Conservation (phyloP, 2,797 vertebrate species). For the Silurus aristotelis region DNA sequence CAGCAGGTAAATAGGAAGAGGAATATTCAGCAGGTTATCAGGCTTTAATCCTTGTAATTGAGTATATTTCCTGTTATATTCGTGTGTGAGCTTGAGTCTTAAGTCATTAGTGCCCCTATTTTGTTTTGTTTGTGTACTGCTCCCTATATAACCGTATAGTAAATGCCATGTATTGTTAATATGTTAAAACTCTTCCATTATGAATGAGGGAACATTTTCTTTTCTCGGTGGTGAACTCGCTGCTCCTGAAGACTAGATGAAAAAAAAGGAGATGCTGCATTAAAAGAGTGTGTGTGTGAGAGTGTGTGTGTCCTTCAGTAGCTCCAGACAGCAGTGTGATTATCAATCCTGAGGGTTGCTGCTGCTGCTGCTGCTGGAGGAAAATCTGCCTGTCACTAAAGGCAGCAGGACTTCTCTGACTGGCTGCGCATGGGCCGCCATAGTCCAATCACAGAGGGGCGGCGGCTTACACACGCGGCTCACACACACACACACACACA, state of each 20-base stretch:
- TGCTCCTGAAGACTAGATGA: neutral
- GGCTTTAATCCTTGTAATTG: no score
- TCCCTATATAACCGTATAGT: neutral
- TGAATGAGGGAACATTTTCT: neutral
- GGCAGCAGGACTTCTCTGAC: constrained; percentile 65
- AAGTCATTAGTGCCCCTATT: no score
- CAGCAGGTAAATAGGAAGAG: no score
- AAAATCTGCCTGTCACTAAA: constrained; percentile 76
- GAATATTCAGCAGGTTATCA: no score
- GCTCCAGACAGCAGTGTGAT: constrained; percentile 38
- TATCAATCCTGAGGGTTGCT: constrained; percentile 29
- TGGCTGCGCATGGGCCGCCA: constrained; percentile 64
- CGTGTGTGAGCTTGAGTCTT: no score
- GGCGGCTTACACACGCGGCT: constrained; percentile 29
- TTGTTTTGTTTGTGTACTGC: no score
- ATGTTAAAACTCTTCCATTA: neutral
- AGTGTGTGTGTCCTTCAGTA: constrained; percentile 11
- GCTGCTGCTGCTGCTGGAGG: constrained; percentile 41
- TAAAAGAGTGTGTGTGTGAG: constrained; percentile 10
- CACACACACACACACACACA: constrained; percentile 29
- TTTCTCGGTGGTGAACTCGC: neutral
- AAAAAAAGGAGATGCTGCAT: neutral
- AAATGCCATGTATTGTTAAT: neutral
- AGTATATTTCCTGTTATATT: no score
- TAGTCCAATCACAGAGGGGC: constrained; percentile 68